Evolutionary conservation across 2,113 vertebrate genomes (phyloP).

Genomic region (Hippocampus zosterae): DNA sequence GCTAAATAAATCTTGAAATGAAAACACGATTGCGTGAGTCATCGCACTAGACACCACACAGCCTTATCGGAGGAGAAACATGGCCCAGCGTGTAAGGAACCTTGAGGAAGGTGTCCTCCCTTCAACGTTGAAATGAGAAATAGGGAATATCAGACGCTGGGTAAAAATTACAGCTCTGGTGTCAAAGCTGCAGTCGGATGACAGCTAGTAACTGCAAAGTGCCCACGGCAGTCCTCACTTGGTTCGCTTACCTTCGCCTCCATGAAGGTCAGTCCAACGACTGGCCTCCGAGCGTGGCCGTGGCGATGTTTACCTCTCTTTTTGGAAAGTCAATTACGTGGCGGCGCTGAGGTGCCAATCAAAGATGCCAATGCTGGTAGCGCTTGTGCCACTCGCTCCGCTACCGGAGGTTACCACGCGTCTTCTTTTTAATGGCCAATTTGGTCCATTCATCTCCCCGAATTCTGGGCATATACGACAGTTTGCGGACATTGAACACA

Average conservation of each 20-base stretch:
- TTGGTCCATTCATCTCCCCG: background rate
- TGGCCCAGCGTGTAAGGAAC: conserved; percentile 52
- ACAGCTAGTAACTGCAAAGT: conserved; percentile 49
- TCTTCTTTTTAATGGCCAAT: conserved; percentile 10
- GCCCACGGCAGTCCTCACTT: conserved; percentile 58
- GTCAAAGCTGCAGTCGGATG: conserved; percentile 48
- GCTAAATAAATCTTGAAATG: background rate
- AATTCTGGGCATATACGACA: background rate
- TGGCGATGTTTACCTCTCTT: conserved; percentile 65
- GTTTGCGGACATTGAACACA: background rate
- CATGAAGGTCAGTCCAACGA: conserved; percentile 74
- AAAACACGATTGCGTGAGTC: conserved; percentile 7
- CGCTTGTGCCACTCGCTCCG: conserved; percentile 1
- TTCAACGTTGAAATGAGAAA: conserved; percentile 54
- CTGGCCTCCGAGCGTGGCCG: conserved; percentile 55
- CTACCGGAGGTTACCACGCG: background rate
- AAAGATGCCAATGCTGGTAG: conserved; percentile 30
- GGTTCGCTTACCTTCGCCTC: conserved; percentile 28
- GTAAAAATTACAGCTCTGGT: conserved; percentile 39
- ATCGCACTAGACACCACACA: conserved; percentile 47
- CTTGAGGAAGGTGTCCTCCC: conserved; percentile 54
- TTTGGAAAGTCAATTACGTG: conserved; percentile 70
- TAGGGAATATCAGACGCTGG: conserved; percentile 35
- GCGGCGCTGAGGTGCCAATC: conserved; percentile 44
- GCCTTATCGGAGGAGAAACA: conserved; percentile 73